phyloP scores from a whole-genome alignment of 1,140 invertebrate species.

The Eumaeus atala region DNA sequence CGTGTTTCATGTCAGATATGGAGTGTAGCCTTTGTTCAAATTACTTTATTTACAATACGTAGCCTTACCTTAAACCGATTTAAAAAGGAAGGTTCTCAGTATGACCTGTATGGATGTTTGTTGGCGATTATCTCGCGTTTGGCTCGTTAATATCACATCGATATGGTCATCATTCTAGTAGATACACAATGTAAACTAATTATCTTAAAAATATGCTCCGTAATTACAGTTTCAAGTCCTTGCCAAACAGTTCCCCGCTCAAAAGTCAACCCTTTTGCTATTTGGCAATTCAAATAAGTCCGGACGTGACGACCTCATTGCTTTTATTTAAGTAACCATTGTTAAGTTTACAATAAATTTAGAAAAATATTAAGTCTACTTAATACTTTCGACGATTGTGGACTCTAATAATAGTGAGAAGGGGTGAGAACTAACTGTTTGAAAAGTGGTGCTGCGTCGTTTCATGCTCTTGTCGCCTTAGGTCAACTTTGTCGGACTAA shows the following conservation, averaged over 20 bases:
- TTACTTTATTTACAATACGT: no score
- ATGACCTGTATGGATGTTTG: no score
- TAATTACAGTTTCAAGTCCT: slow-evolving; percentile 2
- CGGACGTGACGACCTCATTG: slow-evolving; percentile 49
- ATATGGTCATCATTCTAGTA: no score
- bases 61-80: no score
- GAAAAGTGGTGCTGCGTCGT: slow-evolving; percentile 9
- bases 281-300: slow-evolving; percentile 26
- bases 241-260: not conserved
- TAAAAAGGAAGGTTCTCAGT: no score
- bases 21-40: no score
- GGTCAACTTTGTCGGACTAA: slow-evolving; percentile 43
- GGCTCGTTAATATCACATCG: no score
- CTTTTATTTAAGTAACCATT: slow-evolving; percentile 44
- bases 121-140: no score
- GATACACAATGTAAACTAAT: no score
- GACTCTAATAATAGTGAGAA: not conserved
- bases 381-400: no score
- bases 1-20: no score
- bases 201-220: not conserved
- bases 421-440: slow-evolving; percentile 15
- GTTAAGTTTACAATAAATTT: slow-evolving; percentile 23
- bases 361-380: not conserved
- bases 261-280: slow-evolving; percentile 14
- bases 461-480: slow-evolving; percentile 20